These are phyloP conservation scores for Caenorhabditis tropicalis DNA, from an alignment of 1,140 invertebrate genomes.

Conservation along the genomic window DNA sequence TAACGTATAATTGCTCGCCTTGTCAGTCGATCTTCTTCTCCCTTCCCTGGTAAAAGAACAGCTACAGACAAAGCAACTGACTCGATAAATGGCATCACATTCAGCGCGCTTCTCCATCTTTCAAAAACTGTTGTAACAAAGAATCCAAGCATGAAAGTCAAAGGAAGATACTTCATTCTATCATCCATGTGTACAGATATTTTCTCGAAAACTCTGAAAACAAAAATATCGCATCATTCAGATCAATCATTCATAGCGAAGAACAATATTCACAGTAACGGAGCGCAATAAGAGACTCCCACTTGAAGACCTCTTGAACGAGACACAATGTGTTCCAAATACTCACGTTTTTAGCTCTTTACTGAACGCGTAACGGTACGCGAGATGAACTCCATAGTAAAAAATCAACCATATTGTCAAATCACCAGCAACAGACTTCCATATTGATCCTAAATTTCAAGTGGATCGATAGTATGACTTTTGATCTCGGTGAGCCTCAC, in stretches of 20 bases:
- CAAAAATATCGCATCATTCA: not conserved
- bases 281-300: no score
- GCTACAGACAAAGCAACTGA: conserved; percentile 76
- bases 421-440: conserved; percentile 46
- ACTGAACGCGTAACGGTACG: conserved; percentile 31
- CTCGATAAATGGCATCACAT: conserved; percentile 45
- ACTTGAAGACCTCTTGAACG: no score
- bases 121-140: conserved; percentile 47
- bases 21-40: conserved; percentile 86
- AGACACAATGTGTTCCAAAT: no score
- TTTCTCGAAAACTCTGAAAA: not conserved
- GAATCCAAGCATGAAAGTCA: conserved; percentile 52
- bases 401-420: not conserved
- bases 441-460: conserved; percentile 46
- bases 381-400: not conserved
- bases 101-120: conserved; percentile 41
- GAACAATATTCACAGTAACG: no score
- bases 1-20: conserved; percentile 86
- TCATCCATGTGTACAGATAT: not conserved
- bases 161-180: conserved; percentile 13
- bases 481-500: not conserved
- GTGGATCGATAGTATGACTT: no score
- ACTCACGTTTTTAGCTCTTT: conserved; percentile 21
- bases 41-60: conserved; percentile 76
- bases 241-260: no score